Conservation (phyloP, 1,140 invertebrate species). For the Drosophila auraria region DNA sequence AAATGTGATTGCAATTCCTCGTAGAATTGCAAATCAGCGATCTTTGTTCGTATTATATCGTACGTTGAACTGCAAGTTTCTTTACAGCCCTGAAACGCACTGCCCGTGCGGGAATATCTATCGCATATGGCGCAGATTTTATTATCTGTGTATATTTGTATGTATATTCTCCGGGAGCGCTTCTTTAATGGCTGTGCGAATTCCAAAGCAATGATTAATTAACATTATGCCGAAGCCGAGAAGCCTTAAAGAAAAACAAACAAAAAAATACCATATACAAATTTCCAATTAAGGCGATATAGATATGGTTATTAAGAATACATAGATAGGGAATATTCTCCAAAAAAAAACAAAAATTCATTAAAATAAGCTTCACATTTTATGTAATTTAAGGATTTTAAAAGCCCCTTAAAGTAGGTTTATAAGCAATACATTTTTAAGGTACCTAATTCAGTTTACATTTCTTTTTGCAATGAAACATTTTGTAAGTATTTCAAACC, state of each 20-base stretch:
- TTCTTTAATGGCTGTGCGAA: conserved; percentile 69
- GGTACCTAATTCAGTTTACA: too few relatives aligned
- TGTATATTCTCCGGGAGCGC: conserved; percentile 42
- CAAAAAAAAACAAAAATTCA: too few relatives aligned
- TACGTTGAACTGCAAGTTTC: conserved; percentile 26
- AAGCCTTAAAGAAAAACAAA: conserved; percentile 58
- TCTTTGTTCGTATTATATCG: conserved; percentile 25
- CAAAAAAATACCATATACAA: conserved; percentile 28
- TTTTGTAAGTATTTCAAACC: too few relatives aligned
- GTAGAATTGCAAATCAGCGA: background rate
- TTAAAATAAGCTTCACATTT: too few relatives aligned
- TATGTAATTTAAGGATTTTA: too few relatives aligned
- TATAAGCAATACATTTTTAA: too few relatives aligned
- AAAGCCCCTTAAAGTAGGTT: too few relatives aligned
- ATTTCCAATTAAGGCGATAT: conserved; percentile 56
- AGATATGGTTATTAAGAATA: conserved; percentile 6
- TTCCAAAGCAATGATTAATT: conserved; percentile 81
- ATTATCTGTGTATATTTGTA: conserved; percentile 62
- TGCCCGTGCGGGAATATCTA: conserved; percentile 33
- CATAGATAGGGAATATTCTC: background rate
- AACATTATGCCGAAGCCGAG: conserved; percentile 52
- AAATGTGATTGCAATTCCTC: background rate
- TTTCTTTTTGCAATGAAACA: too few relatives aligned
- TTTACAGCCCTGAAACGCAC: conserved; percentile 39
- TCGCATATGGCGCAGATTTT: conserved; percentile 71